Evolutionary conservation across 2,113 vertebrate species (phyloP).

Genomic region (Furnarius figulus): DNA sequence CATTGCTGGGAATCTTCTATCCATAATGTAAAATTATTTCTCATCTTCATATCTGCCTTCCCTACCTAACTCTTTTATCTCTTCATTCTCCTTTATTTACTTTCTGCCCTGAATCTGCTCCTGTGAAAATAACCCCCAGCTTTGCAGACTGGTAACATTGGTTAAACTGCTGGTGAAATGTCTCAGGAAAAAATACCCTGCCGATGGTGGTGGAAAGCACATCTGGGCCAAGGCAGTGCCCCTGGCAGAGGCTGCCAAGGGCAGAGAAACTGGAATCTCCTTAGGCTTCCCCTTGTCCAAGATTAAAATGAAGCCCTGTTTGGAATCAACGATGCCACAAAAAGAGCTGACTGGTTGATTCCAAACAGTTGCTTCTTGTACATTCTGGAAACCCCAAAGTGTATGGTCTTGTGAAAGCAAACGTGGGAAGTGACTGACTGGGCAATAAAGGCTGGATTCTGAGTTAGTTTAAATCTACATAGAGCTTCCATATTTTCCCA

Average conservation of each 20-base stretch:
- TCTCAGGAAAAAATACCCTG: neutral
- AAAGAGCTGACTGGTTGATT: neutral
- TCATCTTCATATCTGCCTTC: neutral
- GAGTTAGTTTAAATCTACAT: neutral
- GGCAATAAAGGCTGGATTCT: neutral
- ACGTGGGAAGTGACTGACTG: neutral
- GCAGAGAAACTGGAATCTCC: neutral
- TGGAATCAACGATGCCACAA: neutral
- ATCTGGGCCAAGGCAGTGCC: neutral
- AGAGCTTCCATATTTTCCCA: neutral
- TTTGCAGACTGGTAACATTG: fast-evolving
- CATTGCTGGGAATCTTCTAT: neutral
- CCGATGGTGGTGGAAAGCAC: neutral
- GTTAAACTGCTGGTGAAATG: neutral
- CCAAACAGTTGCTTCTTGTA: neutral
- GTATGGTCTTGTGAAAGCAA: neutral
- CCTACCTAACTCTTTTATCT: neutral
- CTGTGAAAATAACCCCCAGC: neutral
- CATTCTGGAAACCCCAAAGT: neutral
- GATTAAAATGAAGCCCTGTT: neutral
- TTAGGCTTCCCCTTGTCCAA: neutral
- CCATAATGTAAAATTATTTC: neutral
- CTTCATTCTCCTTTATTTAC: neutral
- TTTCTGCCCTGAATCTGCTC: neutral
- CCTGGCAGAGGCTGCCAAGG: neutral